Evolutionary conservation across 2,797 vertebrate genomes (phyloP), one percentile per base, ranked within the genome.

Genomic region (Botia almorhae): DNA sequence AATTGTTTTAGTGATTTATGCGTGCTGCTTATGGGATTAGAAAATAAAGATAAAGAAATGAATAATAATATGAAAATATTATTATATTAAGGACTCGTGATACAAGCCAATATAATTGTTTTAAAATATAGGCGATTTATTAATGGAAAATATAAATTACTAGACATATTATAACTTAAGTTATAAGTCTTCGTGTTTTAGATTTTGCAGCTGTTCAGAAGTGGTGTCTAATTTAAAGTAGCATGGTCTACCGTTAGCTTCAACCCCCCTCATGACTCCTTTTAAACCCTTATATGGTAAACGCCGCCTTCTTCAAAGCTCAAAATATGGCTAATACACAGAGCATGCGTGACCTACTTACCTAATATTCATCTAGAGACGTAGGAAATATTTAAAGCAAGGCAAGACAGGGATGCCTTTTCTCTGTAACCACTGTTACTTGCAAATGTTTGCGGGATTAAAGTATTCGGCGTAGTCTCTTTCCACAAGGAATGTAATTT

Each of bases 221-320:
- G 26, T 21, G 33, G 29, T 43, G 2, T 13, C 64, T 68, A 21
- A 5, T 68, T 46, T 69, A 76, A 46, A 4, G 10, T 48, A 56
- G 51, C 64, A 21, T 55, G 13, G 2, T 19, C 48, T 69, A 53
- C 69, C 43, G 76, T 60, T 82, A 74, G 69, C 77, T 51, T 51
- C 21, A 33, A 43, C n/a, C 16, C 65, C 21, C 58, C 23, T 26
- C 19, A 80, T 51, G 53, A 78, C 73, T 46, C n/a, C 2, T 23
- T 80, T 87, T 55, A 85, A 53, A 80, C 26, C 88, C 90, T 87
- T 92, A 89, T 91, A 90, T 87, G 90, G 90, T 85, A 85, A 80
- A 68, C 13, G 17, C 8, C 56, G 43, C 39, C 55, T 63, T 26
- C 21, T 43, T 65, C 48, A 17, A 63, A 43, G 39, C 33, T 75